phyloP scores from a whole-genome alignment of 1,140 invertebrate genomes.

The Halotydeus destructor region DNA sequence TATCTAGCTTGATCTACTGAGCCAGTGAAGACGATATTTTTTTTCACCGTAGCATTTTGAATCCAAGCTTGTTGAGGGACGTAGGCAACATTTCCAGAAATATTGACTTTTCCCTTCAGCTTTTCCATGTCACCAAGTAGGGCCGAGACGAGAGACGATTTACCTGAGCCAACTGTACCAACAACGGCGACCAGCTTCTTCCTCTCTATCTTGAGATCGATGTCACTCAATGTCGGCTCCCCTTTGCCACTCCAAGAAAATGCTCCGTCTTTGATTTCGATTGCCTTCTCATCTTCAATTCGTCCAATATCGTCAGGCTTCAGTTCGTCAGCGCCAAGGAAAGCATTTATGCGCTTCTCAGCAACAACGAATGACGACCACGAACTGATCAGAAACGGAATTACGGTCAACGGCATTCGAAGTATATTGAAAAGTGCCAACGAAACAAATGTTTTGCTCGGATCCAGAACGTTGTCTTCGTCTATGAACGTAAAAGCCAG shows the following conservation, averaged over 20 bases:
- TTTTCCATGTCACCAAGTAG: conserved; percentile 28
- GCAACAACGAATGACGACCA: too few relatives aligned
- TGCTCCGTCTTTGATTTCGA: conserved; percentile 26
- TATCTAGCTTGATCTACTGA: conserved; percentile 23
- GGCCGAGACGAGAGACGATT: conserved; percentile 29
- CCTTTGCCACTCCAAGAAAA: conserved; percentile 26
- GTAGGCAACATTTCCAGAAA: conserved; percentile 25
- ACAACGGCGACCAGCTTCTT: conserved; percentile 27
- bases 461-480: conserved; percentile 23
- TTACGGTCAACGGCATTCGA: conserved; percentile 29
- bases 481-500: conserved; percentile 24
- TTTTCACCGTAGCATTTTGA: conserved; percentile 29
- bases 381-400: too few relatives aligned
- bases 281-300: conserved; percentile 17
- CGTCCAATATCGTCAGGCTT: conserved; percentile 16
- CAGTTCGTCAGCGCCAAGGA: conserved; percentile 24
- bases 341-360: too few relatives aligned
- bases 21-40: conserved; percentile 38
- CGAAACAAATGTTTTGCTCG: conserved; percentile 33
- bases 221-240: conserved; percentile 14
- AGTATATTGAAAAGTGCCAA: conserved; percentile 32
- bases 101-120: conserved; percentile 15
- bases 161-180: conserved; percentile 28
- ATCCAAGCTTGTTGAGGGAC: conserved; percentile 37
- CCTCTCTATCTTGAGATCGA: conserved; percentile 17